Evolutionary conservation across 2,797 vertebrate genomes (phyloP).

Genomic region (Numenius phaeopus): DNA sequence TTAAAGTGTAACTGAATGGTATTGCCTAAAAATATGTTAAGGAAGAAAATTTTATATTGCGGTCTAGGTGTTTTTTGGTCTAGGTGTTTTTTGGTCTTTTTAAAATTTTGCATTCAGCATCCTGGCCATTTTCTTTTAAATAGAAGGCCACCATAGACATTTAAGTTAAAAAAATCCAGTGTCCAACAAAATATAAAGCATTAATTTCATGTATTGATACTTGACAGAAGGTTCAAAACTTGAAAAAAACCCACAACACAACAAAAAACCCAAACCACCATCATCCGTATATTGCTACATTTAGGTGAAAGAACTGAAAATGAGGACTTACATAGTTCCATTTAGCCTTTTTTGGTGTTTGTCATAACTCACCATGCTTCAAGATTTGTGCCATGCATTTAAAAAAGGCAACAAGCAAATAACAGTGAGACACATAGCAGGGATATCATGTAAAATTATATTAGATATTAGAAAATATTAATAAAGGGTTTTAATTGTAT

Average conservation of each 20-base stretch:
- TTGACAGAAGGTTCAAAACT: background rate
- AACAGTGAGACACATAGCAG: background rate
- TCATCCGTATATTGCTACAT: background rate
- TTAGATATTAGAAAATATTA: background rate
- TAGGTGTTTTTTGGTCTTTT: background rate
- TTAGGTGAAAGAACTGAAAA: background rate
- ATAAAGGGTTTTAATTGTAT: background rate
- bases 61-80: background rate
- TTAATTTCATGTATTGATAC: background rate
- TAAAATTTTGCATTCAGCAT: background rate
- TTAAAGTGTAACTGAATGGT: background rate
- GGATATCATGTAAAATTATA: background rate
- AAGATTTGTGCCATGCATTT: background rate
- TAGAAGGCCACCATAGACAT: fast-evolving
- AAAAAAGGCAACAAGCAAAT: background rate
- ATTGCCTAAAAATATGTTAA: background rate
- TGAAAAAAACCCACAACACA: background rate
- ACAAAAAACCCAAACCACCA: background rate
- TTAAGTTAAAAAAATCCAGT: background rate
- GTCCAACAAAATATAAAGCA: background rate
- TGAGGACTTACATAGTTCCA: background rate
- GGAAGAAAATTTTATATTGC: background rate
- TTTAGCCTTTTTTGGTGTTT: background rate
- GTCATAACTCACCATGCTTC: background rate
- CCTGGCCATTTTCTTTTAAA: fast-evolving